Percentiles rank a stretch among this genome's conserved stretches.
Conservation (phyloP, 2,797 vertebrate species). For the Sphenodon punctatus region DNA sequence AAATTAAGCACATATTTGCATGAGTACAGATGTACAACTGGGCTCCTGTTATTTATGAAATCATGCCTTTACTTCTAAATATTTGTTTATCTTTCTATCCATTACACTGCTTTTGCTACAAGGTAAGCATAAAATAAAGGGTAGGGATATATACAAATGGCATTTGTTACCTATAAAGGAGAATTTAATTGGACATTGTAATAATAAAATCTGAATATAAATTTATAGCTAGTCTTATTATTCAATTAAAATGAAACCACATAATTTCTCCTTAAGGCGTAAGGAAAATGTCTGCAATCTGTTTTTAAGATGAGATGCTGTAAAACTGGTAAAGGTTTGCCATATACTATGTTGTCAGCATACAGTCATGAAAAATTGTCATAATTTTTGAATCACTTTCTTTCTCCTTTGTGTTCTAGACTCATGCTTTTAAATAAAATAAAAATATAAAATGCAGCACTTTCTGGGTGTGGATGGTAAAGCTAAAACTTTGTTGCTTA, state of each 20-base stretch:
- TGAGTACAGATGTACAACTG: not conserved
- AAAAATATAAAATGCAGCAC: not conserved
- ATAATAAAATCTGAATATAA: not conserved
- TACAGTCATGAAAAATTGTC: not conserved
- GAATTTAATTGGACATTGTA: not conserved
- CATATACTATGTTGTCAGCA: not conserved
- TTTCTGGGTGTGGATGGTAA: not conserved
- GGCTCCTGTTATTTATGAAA: not conserved
- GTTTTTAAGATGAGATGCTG: not conserved
- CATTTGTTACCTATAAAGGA: not conserved
- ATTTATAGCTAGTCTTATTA: not conserved
- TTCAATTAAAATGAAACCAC: not conserved
- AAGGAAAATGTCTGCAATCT: not conserved
- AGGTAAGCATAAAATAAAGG: not conserved
- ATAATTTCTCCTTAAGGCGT: not conserved
- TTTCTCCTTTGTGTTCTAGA: not conserved
- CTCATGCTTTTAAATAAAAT: not conserved
- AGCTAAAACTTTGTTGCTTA: not conserved
- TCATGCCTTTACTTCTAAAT: not conserved
- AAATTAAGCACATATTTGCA: not conserved
- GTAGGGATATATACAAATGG: not conserved
- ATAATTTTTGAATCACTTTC: not conserved
- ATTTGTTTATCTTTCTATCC: not conserved
- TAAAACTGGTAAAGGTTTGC: not conserved
- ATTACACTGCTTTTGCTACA: not conserved